Base-by-base conservation (phyloP, 2,797 vertebrate genomes). In the Denticeps clupeoides region DNA sequence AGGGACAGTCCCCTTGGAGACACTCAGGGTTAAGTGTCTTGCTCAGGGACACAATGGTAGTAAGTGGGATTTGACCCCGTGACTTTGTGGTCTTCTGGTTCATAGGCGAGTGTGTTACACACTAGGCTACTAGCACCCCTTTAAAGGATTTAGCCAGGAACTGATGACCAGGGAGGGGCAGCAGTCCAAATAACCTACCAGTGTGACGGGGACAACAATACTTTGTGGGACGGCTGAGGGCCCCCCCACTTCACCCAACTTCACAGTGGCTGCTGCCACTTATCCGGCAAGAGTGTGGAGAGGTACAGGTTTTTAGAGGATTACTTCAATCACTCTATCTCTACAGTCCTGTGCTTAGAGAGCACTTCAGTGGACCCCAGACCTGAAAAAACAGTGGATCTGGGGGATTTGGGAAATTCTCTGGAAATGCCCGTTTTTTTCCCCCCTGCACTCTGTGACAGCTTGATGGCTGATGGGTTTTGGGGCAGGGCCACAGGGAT, bases 221-320 rank as follows among this genome's bases (percentile, higher is more conserved):
- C n/a, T 29, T 33, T 57, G 50, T 46, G 71, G 72, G 74, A 65
- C 61, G 55, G n/a, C 2, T 3, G 31, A 58, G 67, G 60, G 38
- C 66, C 68, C 62, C 65, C 40, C 33, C 53, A 68, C 21, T n/a
- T 42, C 29, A 55, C 58, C 55, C 41, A 70, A 71, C 66, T 71
- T 70, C 57, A 74, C 64, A 56, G 52, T 53, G 61, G 58, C 70
- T 62, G 57, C 56, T 54, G 64, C 62, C 63, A 62, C 68, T 73
- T 67, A 56, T 65, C 57, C 71, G 24, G 41, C 56, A 63, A 77
- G 75, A 67, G 68, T 64, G 60, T 67, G 68, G 58, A 70, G 74
- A 73, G 63, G 60, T 71, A 56, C 53, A 58, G 55, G 62, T 71
- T 65, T 77, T 75, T 72, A 58, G 54, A 63, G 71, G 72, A 78